These are phyloP conservation scores for Puffinus mauretanicus DNA, from an alignment of 2,113 vertebrate species.

Conservation along the genomic window DNA sequence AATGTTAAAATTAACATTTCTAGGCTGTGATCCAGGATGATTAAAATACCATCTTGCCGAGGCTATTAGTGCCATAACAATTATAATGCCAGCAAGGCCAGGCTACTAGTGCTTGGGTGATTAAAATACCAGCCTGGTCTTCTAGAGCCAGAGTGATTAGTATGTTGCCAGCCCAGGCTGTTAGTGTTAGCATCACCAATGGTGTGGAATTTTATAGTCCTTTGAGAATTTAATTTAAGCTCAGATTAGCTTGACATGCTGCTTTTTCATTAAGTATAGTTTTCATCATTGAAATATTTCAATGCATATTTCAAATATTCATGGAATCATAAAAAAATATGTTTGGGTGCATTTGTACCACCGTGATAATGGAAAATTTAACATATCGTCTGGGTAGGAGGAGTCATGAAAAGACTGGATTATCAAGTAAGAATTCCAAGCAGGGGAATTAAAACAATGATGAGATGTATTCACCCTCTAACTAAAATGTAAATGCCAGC, in stretches of 20 bases:
- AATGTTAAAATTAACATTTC: background rate
- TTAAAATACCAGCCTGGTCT: constrained; percentile 44
- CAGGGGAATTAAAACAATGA: background rate
- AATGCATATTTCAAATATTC: background rate
- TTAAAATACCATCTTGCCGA: constrained; percentile 29
- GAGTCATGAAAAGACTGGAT: background rate
- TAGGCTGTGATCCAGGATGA: background rate
- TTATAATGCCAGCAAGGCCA: constrained; percentile 2
- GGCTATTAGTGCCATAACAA: constrained; percentile 8
- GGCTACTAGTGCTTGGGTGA: background rate
- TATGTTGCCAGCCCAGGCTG: background rate
- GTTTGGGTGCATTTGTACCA: background rate
- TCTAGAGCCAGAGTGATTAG: background rate
- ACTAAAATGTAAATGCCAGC: background rate
- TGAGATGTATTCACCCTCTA: background rate
- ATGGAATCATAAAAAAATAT: background rate
- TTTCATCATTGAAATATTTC: background rate
- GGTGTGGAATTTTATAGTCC: background rate
- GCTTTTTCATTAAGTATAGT: background rate
- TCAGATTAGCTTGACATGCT: background rate
- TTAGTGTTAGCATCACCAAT: background rate
- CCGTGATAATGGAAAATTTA: background rate
- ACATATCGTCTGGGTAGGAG: background rate
- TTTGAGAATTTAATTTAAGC: background rate
- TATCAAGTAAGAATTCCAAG: constrained; percentile 2